These are phyloP conservation scores for Syrphus vitripennis DNA, from an alignment of 2,888 invertebrate genomes.

Conservation along the genomic window DNA sequence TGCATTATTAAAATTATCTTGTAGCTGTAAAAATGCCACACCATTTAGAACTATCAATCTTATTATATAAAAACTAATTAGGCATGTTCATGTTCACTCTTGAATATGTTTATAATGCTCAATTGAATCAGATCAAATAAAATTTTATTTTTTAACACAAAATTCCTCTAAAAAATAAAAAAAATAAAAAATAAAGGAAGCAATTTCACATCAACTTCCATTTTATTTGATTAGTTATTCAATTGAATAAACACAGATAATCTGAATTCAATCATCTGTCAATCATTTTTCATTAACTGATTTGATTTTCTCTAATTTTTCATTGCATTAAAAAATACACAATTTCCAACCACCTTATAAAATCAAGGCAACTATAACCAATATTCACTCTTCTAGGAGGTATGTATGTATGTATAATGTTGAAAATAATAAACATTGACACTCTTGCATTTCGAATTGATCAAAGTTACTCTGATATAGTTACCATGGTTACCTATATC, in stretches of 20 bases:
- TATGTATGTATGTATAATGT: not conserved
- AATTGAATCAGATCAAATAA: not conserved
- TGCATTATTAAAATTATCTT: no score
- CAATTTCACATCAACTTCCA: not conserved
- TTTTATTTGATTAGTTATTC: constrained; percentile 1
- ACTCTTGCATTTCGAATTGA: not conserved
- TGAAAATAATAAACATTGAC: not conserved
- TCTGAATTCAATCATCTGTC: not conserved
- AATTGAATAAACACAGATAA: not conserved
- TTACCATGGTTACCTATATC: not conserved
- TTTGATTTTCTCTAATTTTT: not conserved
- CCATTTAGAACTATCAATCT: no score
- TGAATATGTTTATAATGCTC: not conserved
- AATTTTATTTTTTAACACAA: not conserved
- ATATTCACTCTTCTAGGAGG: not conserved
- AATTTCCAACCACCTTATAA: constrained; percentile 8
- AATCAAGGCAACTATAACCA: not conserved
- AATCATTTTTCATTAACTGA: not conserved
- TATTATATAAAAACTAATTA: no score
- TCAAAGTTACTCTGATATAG: not conserved
- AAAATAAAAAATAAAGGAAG: no score
- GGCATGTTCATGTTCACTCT: not conserved
- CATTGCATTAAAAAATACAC: constrained; percentile 8
- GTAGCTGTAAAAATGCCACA: no score
- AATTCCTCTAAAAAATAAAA: not conserved